A percentile compares a stretch with the other conserved stretches of the same genome.
These are phyloP conservation scores for Sitodiplosis mosellana DNA, from an alignment of 1,140 invertebrate genomes.

Conservation along the genomic window DNA sequence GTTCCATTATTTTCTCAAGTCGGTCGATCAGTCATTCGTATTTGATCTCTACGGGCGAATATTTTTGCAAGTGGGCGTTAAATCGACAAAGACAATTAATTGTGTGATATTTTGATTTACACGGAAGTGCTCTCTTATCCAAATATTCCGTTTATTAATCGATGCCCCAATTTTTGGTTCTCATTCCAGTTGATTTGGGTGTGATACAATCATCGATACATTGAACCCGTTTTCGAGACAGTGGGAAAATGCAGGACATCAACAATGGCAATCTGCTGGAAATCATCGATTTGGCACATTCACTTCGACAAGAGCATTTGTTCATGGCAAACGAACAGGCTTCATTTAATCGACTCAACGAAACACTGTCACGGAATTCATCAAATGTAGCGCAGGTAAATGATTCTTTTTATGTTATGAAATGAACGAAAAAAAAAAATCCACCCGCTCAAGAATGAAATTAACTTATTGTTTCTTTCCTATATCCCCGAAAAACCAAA, in stretches of 20 bases:
- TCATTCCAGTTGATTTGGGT: no score
- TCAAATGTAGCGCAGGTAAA: slow-evolving; percentile 20
- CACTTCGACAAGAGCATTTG: slow-evolving; percentile 21
- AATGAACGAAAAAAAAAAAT: slow-evolving; percentile 2
- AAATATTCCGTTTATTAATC: no score
- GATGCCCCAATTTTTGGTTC: no score
- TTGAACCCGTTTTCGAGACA: not conserved
- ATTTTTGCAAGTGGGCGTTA: no score
- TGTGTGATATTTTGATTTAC: no score
- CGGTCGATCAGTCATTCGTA: no score
- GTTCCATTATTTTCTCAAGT: no score
- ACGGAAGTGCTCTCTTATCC: no score
- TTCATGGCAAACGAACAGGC: slow-evolving; percentile 22
- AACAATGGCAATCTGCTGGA: slow-evolving; percentile 22
- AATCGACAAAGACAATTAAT: no score
- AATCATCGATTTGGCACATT: slow-evolving; percentile 24
- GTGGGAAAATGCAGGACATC: slow-evolving; percentile 16
- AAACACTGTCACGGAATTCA: slow-evolving; percentile 16
- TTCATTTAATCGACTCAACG: slow-evolving; percentile 17
- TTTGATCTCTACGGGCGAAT: no score
- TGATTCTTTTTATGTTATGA: not conserved
- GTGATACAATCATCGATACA: no score
- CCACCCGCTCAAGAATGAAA: not conserved
- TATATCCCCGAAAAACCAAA: not conserved
- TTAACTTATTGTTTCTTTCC: not conserved